Conservation (phyloP, 2,113 vertebrate species). For the Microtus ochrogaster region DNA sequence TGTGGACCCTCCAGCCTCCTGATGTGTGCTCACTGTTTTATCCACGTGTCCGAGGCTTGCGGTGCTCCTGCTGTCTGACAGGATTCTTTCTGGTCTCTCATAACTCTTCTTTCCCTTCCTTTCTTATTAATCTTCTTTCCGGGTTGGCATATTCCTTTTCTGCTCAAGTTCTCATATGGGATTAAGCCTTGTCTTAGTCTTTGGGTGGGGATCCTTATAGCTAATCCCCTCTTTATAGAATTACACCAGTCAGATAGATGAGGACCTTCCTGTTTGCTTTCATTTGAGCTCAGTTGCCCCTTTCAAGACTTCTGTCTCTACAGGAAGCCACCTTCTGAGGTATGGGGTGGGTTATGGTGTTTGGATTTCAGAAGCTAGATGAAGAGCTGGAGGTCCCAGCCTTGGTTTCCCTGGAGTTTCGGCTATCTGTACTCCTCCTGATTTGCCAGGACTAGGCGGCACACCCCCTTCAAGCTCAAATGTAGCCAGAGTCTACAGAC, state of each 20-base stretch:
- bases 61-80: neutral
- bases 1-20: neutral
- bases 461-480: neutral
- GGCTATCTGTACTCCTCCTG: neutral
- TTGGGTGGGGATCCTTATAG: neutral
- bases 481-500: neutral
- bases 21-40: neutral
- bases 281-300: neutral
- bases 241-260: neutral
- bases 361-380: neutral
- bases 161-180: neutral
- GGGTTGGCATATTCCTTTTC: neutral
- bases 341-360: neutral
- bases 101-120: neutral
- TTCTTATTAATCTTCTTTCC: neutral
- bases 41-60: neutral
- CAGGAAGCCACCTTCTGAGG: neutral
- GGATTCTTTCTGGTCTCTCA: neutral
- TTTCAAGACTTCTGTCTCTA: neutral
- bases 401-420: neutral
- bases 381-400: neutral
- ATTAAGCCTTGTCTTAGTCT: neutral
- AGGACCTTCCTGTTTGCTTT: neutral
- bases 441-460: neutral
- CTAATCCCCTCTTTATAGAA: neutral